Conservation (phyloP, 2,113 vertebrate genomes). For the Rana temporaria region DNA sequence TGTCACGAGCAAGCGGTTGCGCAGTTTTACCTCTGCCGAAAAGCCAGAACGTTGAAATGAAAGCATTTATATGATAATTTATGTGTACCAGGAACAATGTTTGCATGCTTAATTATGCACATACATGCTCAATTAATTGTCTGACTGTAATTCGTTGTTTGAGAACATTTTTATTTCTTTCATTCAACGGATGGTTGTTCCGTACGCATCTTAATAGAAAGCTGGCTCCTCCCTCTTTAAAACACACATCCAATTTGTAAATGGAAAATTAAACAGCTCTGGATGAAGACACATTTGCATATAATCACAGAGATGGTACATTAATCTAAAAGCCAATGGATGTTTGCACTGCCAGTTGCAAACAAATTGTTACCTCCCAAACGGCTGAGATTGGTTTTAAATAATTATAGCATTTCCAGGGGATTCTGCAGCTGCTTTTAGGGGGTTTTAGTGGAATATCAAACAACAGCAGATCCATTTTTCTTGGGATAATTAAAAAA, state of each 20-base stretch:
- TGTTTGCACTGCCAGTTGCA: not conserved
- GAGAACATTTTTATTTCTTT: slow-evolving; percentile 48
- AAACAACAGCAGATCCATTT: not conserved
- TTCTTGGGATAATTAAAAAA: too few relatives aligned
- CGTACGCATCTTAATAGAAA: slow-evolving; percentile 55
- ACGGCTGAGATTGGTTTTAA: slow-evolving; percentile 53
- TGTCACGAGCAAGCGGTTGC: slow-evolving; percentile 23
- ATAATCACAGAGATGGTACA: slow-evolving; percentile 62
- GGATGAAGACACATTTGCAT: slow-evolving; percentile 51
- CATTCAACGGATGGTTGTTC: slow-evolving; percentile 55
- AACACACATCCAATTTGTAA: slow-evolving; percentile 60
- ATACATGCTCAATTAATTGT: slow-evolving; percentile 56
- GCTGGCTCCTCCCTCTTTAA: slow-evolving; percentile 65
- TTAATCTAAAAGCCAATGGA: slow-evolving; percentile 41
- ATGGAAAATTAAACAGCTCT: slow-evolving; percentile 60
- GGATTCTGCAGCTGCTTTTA: slow-evolving; percentile 33
- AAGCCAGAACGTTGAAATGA: slow-evolving; percentile 33
- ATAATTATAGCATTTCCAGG: slow-evolving; percentile 47
- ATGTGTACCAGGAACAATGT: slow-evolving; percentile 50
- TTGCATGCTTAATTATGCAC: slow-evolving; percentile 48
- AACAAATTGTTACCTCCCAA: slow-evolving; percentile 35
- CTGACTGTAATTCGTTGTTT: slow-evolving; percentile 32
- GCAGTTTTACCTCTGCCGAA: slow-evolving; percentile 21
- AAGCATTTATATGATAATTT: slow-evolving; percentile 55
- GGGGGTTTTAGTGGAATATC: not conserved